Conservation (phyloP, 2,797 vertebrate species). For the Ibycter americanus region DNA sequence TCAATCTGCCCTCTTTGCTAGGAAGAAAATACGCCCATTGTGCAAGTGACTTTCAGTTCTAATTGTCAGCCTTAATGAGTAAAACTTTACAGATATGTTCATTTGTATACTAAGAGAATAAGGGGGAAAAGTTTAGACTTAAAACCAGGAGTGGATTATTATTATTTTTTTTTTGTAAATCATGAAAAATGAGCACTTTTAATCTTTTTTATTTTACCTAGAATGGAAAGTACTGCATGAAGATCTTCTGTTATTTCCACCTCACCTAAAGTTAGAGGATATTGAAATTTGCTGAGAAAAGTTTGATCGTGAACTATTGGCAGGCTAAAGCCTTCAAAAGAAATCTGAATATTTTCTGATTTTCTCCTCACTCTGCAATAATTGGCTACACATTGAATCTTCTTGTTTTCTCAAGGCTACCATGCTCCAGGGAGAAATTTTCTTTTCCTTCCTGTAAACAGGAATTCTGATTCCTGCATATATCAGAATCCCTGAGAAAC, state of each 20-base stretch:
- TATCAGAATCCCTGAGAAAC: not conserved
- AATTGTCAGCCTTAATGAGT: not conserved
- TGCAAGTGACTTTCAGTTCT: not conserved
- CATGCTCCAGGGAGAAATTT: not conserved
- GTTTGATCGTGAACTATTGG: not conserved
- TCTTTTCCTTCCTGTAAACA: not conserved
- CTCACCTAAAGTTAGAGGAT: not conserved
- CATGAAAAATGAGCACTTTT: not conserved
- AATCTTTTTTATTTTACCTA: not conserved
- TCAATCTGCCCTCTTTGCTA: not conserved
- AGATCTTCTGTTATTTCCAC: not conserved
- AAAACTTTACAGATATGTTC: not conserved
- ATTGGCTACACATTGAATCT: not conserved
- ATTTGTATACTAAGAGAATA: not conserved
- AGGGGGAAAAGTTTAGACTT: not conserved
- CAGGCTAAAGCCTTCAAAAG: not conserved
- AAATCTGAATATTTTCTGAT: not conserved
- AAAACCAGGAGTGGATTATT: not conserved
- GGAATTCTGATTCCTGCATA: not conserved
- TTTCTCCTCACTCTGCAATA: not conserved
- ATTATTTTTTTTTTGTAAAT: not conserved
- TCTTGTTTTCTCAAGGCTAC: not conserved
- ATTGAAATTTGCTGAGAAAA: not conserved
- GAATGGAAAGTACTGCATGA: not conserved
- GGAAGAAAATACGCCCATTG: not conserved